phyloP scores from a whole-genome alignment of 2,888 invertebrate genomes.

The Drosophila antonietae region DNA sequence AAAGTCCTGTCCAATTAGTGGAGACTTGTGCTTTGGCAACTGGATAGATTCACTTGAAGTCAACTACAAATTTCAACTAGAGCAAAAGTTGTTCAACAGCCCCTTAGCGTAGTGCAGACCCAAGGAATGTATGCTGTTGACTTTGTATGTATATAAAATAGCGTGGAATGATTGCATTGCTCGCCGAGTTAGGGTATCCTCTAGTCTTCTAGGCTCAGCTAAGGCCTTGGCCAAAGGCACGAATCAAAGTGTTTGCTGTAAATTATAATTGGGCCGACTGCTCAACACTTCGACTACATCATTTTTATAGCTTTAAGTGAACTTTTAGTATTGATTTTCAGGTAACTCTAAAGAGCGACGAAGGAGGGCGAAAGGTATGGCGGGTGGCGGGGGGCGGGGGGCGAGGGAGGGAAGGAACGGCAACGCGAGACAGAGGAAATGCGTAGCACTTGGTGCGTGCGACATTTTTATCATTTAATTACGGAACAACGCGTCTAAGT shows the following conservation, averaged over 20 bases:
- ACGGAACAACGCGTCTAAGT: conserved; percentile 23
- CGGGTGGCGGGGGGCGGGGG: too few relatives aligned
- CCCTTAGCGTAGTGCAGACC: too few relatives aligned
- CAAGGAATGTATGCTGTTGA: not conserved
- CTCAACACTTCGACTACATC: not conserved
- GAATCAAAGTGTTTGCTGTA: not conserved
- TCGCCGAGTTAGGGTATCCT: too few relatives aligned
- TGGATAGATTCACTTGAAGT: too few relatives aligned
- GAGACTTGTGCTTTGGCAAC: too few relatives aligned
- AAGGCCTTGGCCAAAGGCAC: not conserved
- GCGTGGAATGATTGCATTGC: too few relatives aligned
- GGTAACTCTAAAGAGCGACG: not conserved
- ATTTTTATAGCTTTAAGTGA: conserved; percentile 6
- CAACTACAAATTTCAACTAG: not conserved
- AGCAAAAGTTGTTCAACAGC: not conserved
- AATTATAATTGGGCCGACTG: not conserved
- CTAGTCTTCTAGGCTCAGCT: not conserved
- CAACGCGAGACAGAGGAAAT: conserved; percentile 5
- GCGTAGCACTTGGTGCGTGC: conserved; percentile 33
- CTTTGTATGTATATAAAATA: not conserved
- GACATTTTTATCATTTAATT: conserved; percentile 50
- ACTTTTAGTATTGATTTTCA: conserved; percentile 48
- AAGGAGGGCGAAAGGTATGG: too few relatives aligned
- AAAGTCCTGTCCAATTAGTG: too few relatives aligned
- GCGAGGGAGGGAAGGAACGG: not conserved